Base-by-base conservation (phyloP, 2,113 vertebrate species). In the Pangasianodon gigas region DNA sequence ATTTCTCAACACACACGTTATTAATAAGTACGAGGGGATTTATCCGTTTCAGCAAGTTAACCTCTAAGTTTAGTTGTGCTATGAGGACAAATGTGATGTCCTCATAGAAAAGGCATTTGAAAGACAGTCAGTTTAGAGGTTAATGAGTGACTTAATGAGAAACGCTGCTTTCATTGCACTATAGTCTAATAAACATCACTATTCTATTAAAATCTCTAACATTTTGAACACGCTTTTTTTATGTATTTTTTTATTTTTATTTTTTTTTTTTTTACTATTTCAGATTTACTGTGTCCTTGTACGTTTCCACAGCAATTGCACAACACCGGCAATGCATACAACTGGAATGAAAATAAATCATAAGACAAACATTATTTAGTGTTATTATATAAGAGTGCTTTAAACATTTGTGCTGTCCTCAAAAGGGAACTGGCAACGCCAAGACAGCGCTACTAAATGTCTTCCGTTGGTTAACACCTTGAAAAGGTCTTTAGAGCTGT, bases 371-470 rank as follows among this genome's bases (percentile, higher is more conserved):
- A 54, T 56, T 84, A 54, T 56, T 84, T 58, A 11, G 10, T 13
- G n/a, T 60, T 62, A 54, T 54, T 75, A 84, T 44, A 48, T 52
- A 67, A 79, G 32, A 65, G 65, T 84, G 88, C 80, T 89, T 58
- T 84, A 82, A 85, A 60, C 83, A 58, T 62, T 79, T 85, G 83
- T 85, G 83, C 74, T 90, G 84, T 80, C 71, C 56, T 86, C 58
- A 37, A 65, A 86, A 86, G 82, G 48, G 46, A 52, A 79, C 41
- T 58, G 75, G 51, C 48, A 58, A 71, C 7, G 48, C 71, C 48
- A 54, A 85, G 88, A 79, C 74, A 65, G 29, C 32, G 86, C 86
- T 81, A 87, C 37, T 41, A 74, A 74, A 84, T 44, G 37, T 51
- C 56, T 84, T 84, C 44, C 58, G 32, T 67, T 89, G 69, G 62